phyloP scores from a whole-genome alignment of 1,140 invertebrate genomes.

The Mamestra configurata region DNA sequence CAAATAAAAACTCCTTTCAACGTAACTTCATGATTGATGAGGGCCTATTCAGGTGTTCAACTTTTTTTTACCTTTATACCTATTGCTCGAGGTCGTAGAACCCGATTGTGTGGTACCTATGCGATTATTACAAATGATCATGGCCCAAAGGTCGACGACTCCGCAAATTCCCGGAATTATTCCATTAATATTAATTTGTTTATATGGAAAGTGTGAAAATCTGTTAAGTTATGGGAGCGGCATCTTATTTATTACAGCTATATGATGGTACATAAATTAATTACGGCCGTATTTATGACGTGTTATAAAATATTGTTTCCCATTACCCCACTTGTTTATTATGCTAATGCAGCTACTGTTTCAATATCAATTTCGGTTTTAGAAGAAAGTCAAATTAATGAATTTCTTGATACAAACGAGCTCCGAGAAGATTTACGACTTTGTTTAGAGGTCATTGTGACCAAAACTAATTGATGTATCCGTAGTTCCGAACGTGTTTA shows the following conservation, averaged over 20 bases:
- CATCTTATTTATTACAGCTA: slow-evolving; percentile 16
- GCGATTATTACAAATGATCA: slow-evolving; percentile 48
- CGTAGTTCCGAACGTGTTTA: slow-evolving; percentile 8
- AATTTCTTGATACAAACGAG: slow-evolving; percentile 2
- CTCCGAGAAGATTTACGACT: slow-evolving; percentile 1
- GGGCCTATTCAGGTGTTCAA: slow-evolving; percentile 63
- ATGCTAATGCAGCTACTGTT: slow-evolving; percentile 32
- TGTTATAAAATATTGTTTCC: slow-evolving; percentile 28
- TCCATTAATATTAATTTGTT: slow-evolving; percentile 23
- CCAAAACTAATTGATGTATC: slow-evolving; percentile 13
- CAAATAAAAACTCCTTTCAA: slow-evolving; percentile 65
- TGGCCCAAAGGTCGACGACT: slow-evolving; percentile 33
- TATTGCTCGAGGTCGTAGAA: slow-evolving; percentile 57
- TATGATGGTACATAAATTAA: slow-evolving; percentile 39
- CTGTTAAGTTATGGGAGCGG: neutral
- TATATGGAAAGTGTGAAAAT: slow-evolving; percentile 33
- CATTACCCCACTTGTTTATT: slow-evolving; percentile 27
- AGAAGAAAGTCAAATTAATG: slow-evolving; percentile 20
- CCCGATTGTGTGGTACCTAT: slow-evolving; percentile 43
- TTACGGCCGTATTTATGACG: slow-evolving; percentile 21
- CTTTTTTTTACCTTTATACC: slow-evolving; percentile 65
- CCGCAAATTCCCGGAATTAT: slow-evolving; percentile 40
- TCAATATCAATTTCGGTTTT: neutral
- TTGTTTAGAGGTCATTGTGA: slow-evolving; percentile 25
- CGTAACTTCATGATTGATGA: slow-evolving; percentile 74